Conservation (phyloP, 2,113 vertebrate species). For the Notothenia coriiceps region DNA sequence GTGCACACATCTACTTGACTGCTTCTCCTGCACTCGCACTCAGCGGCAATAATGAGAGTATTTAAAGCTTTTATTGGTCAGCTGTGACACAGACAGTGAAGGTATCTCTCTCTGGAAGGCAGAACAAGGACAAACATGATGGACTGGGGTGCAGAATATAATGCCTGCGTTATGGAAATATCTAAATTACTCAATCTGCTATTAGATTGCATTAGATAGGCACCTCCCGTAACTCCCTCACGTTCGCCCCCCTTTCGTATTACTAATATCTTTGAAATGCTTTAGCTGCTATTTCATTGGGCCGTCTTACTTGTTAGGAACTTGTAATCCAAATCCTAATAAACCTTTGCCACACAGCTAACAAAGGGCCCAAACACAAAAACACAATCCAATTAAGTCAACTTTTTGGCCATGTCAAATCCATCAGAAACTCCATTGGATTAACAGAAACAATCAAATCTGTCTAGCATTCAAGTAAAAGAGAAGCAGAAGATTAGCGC, state of each 20-base stretch:
- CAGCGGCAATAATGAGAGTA: not conserved
- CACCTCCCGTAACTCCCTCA: not conserved
- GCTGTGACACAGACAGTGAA: not conserved
- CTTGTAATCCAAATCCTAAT: too few species aligned
- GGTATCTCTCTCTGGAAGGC: not conserved
- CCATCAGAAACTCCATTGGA: too few species aligned
- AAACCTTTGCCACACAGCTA: too few species aligned
- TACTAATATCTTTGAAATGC: too few species aligned
- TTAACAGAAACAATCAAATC: too few species aligned
- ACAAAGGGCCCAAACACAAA: too few species aligned
- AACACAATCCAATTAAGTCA: too few species aligned
- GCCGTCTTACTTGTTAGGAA: too few species aligned
- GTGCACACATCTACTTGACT: not conserved
- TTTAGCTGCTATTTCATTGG: too few species aligned
- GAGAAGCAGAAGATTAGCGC: not conserved
- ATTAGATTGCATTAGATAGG: not conserved
- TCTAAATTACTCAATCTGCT: not conserved
- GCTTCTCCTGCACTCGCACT: not conserved
- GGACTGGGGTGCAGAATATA: constrained; percentile 1
- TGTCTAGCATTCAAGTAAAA: too few species aligned
- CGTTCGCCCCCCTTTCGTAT: not conserved
- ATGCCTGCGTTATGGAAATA: too few species aligned
- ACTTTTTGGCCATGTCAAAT: too few species aligned
- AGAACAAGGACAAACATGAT: not conserved
- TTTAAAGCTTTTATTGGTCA: constrained; percentile 10